A percentile compares a stretch with the other conserved stretches of the same genome.
Conservation (phyloP, 2,113 vertebrate species). For the Rallus limicola region DNA sequence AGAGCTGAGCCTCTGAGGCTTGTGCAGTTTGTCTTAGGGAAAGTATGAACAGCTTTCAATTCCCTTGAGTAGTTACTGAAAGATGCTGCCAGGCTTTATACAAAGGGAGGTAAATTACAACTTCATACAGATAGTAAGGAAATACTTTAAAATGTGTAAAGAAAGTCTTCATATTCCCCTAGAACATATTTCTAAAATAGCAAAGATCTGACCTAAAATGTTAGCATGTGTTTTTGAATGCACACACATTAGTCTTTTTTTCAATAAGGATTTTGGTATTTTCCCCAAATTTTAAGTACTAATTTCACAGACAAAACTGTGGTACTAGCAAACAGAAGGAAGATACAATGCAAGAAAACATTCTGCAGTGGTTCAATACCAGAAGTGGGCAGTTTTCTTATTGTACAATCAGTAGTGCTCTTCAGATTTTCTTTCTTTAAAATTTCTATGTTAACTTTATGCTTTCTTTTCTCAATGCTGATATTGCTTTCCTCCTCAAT, state of each 20-base stretch:
- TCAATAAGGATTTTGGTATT: background rate
- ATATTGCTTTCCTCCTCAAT: slow-evolving; percentile 4
- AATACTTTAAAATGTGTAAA: background rate
- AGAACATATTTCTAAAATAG: background rate
- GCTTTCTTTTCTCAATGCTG: background rate
- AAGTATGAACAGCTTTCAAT: background rate
- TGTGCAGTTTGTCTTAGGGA: background rate
- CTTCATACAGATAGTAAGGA: background rate
- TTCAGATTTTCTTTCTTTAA: background rate
- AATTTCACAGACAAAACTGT: background rate
- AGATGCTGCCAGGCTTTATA: background rate
- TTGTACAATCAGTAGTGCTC: background rate
- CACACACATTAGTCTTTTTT: background rate
- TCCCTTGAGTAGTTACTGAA: background rate
- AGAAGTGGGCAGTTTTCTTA: background rate
- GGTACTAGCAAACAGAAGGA: background rate
- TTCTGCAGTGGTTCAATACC: background rate
- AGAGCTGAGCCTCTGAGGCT: background rate
- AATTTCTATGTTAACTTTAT: background rate
- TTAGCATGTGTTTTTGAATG: background rate
- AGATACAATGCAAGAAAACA: background rate
- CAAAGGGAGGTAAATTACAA: background rate
- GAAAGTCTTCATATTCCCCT: background rate
- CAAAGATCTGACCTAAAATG: background rate
- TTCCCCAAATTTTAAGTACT: background rate